Conservation (phyloP, 2,888 invertebrate genomes). For the Rosalia funebris region DNA sequence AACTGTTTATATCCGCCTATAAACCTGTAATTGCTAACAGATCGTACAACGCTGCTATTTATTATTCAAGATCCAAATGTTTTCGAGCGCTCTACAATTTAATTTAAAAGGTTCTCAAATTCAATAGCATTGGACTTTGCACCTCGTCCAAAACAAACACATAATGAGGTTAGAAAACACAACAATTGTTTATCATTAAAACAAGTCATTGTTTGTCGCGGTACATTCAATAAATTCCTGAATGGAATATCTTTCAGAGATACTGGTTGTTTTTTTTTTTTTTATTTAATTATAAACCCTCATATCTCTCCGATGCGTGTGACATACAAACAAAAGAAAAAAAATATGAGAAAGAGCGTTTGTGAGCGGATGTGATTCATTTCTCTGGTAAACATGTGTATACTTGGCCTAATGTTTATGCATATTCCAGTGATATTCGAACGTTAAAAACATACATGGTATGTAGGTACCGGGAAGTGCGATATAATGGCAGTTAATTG, state of each 20-base stretch:
- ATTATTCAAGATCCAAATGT: no score
- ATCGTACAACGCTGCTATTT: no score
- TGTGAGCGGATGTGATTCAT: conserved; percentile 33
- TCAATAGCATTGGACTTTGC: conserved; percentile 9
- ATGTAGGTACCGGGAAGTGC: conserved; percentile 30
- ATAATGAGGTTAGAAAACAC: conserved; percentile 20
- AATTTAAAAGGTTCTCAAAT: conserved; percentile 4
- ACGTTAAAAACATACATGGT: conserved; percentile 20
- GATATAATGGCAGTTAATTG: conserved; percentile 25
- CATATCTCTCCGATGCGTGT: conserved; percentile 26
- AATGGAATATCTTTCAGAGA: conserved; percentile 23
- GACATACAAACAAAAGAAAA: conserved; percentile 30
- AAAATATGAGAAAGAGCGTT: conserved; percentile 30
- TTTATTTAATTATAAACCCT: neutral
- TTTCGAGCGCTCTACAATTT: no score
- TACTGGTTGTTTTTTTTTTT: conserved; percentile 6
- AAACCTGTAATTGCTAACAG: no score
- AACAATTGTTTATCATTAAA: conserved; percentile 25
- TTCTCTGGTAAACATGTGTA: conserved; percentile 26
- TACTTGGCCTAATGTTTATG: conserved; percentile 19
- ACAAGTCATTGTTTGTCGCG: conserved; percentile 18
- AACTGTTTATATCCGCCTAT: no score
- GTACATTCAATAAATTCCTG: conserved; percentile 27
- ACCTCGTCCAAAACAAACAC: conserved; percentile 15
- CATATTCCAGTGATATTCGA: conserved; percentile 22